phyloP scores from a whole-genome alignment of 2,797 vertebrate genomes.

The Sebastes minor region DNA sequence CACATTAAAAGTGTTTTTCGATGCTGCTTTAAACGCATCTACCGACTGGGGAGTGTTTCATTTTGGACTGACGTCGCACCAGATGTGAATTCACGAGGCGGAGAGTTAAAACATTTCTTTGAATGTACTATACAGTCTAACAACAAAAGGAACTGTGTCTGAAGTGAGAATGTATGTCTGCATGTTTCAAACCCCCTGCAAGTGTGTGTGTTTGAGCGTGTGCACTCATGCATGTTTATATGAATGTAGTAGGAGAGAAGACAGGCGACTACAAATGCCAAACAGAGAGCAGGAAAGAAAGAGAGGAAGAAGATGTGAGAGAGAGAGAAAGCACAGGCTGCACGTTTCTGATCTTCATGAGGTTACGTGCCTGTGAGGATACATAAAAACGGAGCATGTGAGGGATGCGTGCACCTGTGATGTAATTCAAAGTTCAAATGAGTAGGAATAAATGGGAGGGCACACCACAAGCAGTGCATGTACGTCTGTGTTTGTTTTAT shows the following conservation, averaged over 20 bases:
- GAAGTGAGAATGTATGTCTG: slow-evolving; percentile 10
- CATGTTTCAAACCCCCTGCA: slow-evolving; percentile 14
- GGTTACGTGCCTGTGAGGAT: slow-evolving; percentile 12
- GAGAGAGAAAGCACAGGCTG: background rate
- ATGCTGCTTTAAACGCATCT: background rate
- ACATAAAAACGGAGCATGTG: background rate
- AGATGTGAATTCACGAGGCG: background rate
- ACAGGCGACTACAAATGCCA: background rate
- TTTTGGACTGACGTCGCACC: background rate
- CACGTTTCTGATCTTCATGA: slow-evolving; percentile 24
- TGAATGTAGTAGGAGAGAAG: slow-evolving; percentile 3
- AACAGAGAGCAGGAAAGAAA: background rate
- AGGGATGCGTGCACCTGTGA: slow-evolving; percentile 16
- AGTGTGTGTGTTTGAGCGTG: background rate
- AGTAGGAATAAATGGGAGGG: slow-evolving; percentile 22
- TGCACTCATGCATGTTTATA: slow-evolving; percentile 15
- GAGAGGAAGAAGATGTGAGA: slow-evolving; percentile 9
- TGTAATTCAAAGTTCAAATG: slow-evolving; percentile 40
- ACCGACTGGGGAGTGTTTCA: background rate
- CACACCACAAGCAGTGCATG: background rate
- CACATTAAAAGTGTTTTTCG: background rate
- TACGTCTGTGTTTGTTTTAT: slow-evolving; percentile 28
- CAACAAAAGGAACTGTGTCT: slow-evolving; percentile 15
- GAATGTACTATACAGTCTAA: background rate
- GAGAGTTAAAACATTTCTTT: slow-evolving; percentile 11